Percentiles rank a stretch among this genome's conserved stretches.
Evolutionary conservation across 2,113 vertebrate species (phyloP).

Genomic region (Phaethon lepturus): DNA sequence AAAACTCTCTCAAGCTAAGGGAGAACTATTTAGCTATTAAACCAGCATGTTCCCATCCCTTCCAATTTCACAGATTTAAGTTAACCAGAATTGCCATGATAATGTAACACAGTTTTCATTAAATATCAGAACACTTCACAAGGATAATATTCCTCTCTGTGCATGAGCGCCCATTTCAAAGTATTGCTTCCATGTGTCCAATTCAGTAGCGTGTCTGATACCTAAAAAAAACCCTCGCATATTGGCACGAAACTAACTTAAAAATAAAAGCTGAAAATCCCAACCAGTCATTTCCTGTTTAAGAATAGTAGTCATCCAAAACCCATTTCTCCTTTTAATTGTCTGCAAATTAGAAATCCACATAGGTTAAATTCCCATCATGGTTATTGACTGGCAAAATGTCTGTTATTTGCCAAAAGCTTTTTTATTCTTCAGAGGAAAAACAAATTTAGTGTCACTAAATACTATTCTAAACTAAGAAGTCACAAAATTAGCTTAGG

Average conservation of each 20-base stretch:
- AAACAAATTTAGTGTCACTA: neutral
- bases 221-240: neutral
- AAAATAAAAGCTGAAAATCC: neutral
- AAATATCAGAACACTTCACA: neutral
- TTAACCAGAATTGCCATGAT: neutral
- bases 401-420: neutral
- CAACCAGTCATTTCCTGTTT: neutral
- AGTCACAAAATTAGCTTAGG: neutral
- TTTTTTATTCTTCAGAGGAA: neutral
- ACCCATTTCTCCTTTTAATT: neutral
- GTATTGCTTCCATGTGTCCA: neutral
- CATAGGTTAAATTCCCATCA: neutral
- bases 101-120: neutral
- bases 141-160: neutral
- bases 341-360: neutral
- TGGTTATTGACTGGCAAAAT: neutral
- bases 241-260: neutral
- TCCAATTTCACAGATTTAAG: neutral
- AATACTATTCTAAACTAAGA: neutral
- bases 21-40: neutral
- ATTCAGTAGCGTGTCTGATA: neutral
- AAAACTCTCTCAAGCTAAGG: neutral
- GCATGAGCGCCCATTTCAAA: neutral
- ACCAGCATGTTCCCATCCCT: neutral
- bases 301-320: neutral